Base-by-base conservation (phyloP, 2,113 vertebrate genomes). In the Aldabrachelys gigantea region DNA sequence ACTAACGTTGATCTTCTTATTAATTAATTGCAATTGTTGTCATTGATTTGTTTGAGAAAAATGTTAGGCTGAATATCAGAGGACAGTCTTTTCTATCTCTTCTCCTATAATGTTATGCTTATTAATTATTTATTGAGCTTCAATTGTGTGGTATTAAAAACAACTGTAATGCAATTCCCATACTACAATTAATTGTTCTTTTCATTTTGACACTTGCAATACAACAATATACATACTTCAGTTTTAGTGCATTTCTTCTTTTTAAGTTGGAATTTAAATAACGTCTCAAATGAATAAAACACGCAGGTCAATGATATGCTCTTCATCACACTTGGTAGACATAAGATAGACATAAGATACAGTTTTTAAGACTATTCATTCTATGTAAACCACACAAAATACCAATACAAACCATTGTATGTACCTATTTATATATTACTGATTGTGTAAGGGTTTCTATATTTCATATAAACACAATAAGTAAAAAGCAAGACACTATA, bases 181-280 rank as follows among this genome's bases (percentile, higher is more conserved):
- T 93, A 89, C 89, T 89, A 41, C 90, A 95, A 95, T 93, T 91
- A 93, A 94, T 72, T 97, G 24, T 89, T 72, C 96, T 92, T 91
- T 88, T 95, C 94, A 62, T 54, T 49, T 1, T 5, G 41, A 38
- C 69, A 94, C 0, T 41, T 85, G 38, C 69, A 44, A 84, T 79
- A 84, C 69, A 72, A 25, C 35, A 29, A 0, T 47, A 76, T 56
- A 49, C 44, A 93, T 91, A 87, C 85, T 65, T 24, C 75, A 56
- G 62, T 44, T 95, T 96, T 90, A 93, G 94, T 80, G 84, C 62
- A n/a, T 24, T 80, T 89, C 49, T 69, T 84, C 80, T 87, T 95
- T 96, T 86, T 95, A 29, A 78, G 12, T 96, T 96, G 85, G 93
- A 92, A 97, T 94, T 96, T 91, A 93, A 97, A 95, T 93, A 86